phyloP scores from a whole-genome alignment of 2,888 invertebrate species.

The Amiota minor region DNA sequence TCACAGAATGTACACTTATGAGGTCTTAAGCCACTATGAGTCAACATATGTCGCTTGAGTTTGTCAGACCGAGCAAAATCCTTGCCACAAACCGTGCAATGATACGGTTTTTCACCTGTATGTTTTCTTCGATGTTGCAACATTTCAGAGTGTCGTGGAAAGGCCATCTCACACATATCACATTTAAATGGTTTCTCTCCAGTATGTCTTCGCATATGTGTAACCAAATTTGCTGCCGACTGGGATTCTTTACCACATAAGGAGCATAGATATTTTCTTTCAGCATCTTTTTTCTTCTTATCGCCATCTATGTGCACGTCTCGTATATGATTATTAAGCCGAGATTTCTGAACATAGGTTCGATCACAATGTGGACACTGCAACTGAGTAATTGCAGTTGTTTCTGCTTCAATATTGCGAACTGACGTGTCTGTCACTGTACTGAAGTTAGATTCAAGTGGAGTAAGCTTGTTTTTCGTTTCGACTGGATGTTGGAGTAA shows the following conservation, averaged over 20 bases:
- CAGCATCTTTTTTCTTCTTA: constrained; percentile 59
- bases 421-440: no score
- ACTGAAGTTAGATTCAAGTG: no score
- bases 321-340: constrained; percentile 41
- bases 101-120: constrained; percentile 79
- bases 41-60: constrained; percentile 77
- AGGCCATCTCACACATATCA: constrained; percentile 77
- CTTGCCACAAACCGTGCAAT: constrained; percentile 78
- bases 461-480: no score
- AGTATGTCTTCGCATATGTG: constrained; percentile 78
- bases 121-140: constrained; percentile 79
- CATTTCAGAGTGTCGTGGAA: constrained; percentile 76
- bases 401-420: no score
- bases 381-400: background rate
- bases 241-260: constrained; percentile 76
- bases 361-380: constrained; percentile 43
- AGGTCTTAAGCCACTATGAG: constrained; percentile 75
- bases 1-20: constrained; percentile 76
- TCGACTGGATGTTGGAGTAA: no score
- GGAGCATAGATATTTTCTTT: constrained; percentile 74
- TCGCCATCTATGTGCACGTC: constrained; percentile 25
- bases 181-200: constrained; percentile 77
- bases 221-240: constrained; percentile 76
- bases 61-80: constrained; percentile 74
- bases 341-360: constrained; percentile 42